Evolutionary conservation across 2,888 invertebrate species (phyloP).

Genomic region (Rhynchonema sp.): DNA sequence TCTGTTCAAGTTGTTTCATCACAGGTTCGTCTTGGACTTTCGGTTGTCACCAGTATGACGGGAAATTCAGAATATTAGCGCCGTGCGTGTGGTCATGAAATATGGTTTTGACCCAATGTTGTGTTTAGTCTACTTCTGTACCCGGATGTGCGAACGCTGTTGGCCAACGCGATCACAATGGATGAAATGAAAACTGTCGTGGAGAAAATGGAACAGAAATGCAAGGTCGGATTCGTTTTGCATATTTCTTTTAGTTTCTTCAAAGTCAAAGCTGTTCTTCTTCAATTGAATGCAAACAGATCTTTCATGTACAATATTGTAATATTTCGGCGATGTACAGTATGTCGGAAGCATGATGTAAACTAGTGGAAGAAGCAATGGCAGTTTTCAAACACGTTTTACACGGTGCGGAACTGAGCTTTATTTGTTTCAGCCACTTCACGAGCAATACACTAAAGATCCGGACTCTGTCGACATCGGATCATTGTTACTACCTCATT

Average conservation of each 20-base stretch:
- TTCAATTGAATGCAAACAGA: neutral
- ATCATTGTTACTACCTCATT: constrained; percentile 12
- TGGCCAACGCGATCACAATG: neutral
- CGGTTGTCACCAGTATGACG: no score
- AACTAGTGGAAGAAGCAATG: no score
- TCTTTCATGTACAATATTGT: neutral
- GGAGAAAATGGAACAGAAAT: neutral
- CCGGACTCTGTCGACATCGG: neutral
- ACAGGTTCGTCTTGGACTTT: constrained; percentile 47
- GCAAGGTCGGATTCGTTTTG: neutral
- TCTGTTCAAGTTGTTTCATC: constrained; percentile 84
- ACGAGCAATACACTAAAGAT: neutral
- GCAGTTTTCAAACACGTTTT: no score
- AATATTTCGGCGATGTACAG: neutral
- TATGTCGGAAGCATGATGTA: no score
- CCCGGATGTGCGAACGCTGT: neutral
- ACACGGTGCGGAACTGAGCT: no score
- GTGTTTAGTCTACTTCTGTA: neutral
- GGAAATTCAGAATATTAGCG: no score
- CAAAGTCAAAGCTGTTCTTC: no score
- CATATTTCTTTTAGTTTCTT: no score
- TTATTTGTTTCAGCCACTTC: no score
- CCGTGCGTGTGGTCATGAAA: no score
- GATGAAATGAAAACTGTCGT: neutral
- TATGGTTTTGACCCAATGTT: neutral